Evolutionary conservation across 30 jellyfish, hydroid and myxozoan genomes (phyloP).

Genomic region (Sanderia malayensis): DNA sequence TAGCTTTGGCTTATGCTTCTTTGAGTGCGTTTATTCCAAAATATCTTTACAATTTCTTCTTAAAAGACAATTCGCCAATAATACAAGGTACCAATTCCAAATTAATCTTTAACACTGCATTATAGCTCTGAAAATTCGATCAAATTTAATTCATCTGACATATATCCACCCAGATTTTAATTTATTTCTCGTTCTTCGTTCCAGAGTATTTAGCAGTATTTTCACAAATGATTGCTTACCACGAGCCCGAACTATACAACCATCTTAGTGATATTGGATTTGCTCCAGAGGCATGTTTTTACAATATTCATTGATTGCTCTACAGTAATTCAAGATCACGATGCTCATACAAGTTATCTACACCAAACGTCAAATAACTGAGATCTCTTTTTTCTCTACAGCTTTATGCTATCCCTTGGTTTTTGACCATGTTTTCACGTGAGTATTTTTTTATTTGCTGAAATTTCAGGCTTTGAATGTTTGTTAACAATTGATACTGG

Average conservation of each 20-base stretch:
- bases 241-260: slow-evolving; percentile 88
- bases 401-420: slow-evolving; percentile 87
- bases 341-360: too few species aligned
- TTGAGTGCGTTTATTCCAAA: slow-evolving; percentile 86
- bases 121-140: too few species aligned
- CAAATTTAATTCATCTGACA: too few species aligned
- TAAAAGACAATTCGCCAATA: slow-evolving; percentile 81
- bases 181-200: background rate
- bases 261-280: slow-evolving; percentile 89
- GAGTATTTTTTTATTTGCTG: background rate
- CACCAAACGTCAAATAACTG: too few species aligned
- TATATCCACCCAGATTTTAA: too few species aligned
- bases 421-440: slow-evolving; percentile 87
- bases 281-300: slow-evolving; percentile 86
- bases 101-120: too few species aligned
- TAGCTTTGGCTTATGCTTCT: slow-evolving; percentile 88
- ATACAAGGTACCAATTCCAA: slow-evolving; percentile 90
- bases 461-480: too few species aligned
- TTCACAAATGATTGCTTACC: slow-evolving; percentile 90
- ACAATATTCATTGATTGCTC: too few species aligned
- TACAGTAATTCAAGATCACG: too few species aligned
- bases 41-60: slow-evolving; percentile 81
- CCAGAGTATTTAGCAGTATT: slow-evolving; percentile 91
- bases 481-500: too few species aligned
- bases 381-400: background rate